These are phyloP conservation scores for Hemaris fuciformis DNA, from an alignment of 2,888 invertebrate genomes.

Conservation along the genomic window DNA sequence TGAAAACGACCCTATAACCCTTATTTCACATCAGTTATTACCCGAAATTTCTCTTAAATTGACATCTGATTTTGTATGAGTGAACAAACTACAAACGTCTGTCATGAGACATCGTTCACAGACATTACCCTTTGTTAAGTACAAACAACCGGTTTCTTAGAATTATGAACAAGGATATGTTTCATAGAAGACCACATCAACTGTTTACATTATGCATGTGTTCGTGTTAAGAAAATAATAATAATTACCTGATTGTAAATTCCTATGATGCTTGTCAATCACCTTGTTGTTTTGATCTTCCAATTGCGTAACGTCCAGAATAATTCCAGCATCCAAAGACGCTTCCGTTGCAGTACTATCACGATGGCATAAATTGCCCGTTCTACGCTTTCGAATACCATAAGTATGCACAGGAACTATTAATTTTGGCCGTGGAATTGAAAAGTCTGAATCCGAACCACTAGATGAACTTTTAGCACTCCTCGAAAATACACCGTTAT, in stretches of 20 bases:
- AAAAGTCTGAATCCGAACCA: slow-evolving; percentile 85
- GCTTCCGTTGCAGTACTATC: slow-evolving; percentile 73
- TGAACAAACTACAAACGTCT: neutral
- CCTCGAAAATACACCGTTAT: slow-evolving; percentile 55
- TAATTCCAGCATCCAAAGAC: slow-evolving; percentile 67
- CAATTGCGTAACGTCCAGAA: slow-evolving; percentile 67
- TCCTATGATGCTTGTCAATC: slow-evolving; percentile 43
- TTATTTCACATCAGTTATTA: neutral
- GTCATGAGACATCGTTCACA: neutral
- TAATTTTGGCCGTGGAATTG: slow-evolving; percentile 91
- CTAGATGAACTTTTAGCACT: slow-evolving; percentile 80
- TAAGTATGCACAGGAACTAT: slow-evolving; percentile 95
- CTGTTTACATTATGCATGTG: neutral
- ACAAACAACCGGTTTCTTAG: neutral
- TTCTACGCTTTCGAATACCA: slow-evolving; percentile 88
- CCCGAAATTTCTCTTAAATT: neutral
- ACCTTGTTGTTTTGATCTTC: slow-evolving; percentile 48
- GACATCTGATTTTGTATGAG: neutral
- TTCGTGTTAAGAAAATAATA: neutral
- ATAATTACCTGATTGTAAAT: slow-evolving; percentile 64
- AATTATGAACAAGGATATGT: neutral
- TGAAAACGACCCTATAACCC: too few species aligned
- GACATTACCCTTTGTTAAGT: neutral
- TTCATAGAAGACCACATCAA: neutral
- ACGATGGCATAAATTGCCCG: slow-evolving; percentile 86